Evolutionary conservation across 2,113 vertebrate species (phyloP).

Genomic region (Megalops atlanticus): DNA sequence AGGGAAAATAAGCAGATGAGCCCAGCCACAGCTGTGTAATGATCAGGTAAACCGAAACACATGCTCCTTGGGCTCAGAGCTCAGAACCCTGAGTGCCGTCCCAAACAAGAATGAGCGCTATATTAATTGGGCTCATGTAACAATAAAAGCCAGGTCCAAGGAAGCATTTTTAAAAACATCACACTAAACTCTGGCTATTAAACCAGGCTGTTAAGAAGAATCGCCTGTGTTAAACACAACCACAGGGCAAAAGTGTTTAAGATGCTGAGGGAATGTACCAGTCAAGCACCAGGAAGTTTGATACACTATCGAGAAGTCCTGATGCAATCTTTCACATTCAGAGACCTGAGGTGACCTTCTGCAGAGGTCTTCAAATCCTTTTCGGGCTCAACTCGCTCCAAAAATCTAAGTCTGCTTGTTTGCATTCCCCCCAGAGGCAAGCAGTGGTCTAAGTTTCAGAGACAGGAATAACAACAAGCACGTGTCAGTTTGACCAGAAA

Average conservation of each 20-base stretch:
- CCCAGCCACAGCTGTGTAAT: not conserved
- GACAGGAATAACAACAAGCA: slow-evolving; percentile 11
- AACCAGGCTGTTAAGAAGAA: no score
- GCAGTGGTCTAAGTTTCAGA: not conserved
- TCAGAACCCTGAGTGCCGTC: not conserved
- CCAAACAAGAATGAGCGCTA: not conserved
- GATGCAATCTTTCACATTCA: not conserved
- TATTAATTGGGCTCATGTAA: not conserved
- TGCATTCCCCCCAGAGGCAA: not conserved
- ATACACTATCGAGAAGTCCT: not conserved
- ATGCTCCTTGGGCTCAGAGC: not conserved
- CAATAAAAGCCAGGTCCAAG: not conserved
- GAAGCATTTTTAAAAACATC: not conserved
- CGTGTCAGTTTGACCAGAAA: not conserved
- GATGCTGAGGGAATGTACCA: not conserved
- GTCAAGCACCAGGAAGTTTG: not conserved
- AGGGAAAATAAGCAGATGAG: not conserved
- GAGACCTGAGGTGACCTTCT: not conserved
- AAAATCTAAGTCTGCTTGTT: not conserved
- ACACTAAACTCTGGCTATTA: no score
- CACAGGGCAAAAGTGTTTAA: no score
- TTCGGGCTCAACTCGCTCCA: not conserved
- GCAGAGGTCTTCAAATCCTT: not conserved
- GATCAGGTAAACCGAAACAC: not conserved
- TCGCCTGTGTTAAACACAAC: not conserved